phyloP scores from a whole-genome alignment of 2,797 vertebrate species.

The Sparidentex hasta region DNA sequence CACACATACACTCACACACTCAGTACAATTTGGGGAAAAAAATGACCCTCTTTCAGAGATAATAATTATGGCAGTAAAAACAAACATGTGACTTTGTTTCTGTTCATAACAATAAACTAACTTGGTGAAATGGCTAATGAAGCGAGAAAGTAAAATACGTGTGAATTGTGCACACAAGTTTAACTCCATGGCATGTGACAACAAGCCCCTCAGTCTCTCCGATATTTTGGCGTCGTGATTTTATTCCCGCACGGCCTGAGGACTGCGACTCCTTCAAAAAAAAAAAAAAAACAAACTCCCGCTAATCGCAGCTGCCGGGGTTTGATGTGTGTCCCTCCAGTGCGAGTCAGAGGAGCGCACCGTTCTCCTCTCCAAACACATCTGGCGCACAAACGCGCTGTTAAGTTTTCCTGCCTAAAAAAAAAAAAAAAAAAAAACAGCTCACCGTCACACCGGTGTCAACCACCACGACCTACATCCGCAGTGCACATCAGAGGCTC shows the following conservation, averaged over 20 bases:
- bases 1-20: constrained; percentile 23
- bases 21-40: neutral
- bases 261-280: neutral
- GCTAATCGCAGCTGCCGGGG: neutral
- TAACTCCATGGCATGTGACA: neutral
- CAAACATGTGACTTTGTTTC: neutral
- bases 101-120: no score
- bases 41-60: neutral
- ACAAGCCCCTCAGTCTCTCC: neutral
- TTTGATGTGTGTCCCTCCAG: neutral
- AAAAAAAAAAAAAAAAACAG: neutral
- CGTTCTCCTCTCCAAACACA: neutral
- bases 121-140: neutral
- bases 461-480: neutral
- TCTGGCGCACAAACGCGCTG: neutral
- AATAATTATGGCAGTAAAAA: neutral
- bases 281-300: no score
- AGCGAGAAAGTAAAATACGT: neutral
- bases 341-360: neutral
- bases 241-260: constrained; percentile 2
- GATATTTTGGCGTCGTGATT: neutral
- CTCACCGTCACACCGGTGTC: neutral
- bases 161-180: neutral
- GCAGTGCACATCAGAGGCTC: neutral
- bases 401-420: neutral